Conservation (phyloP, 1,140 invertebrate genomes). For the Drosophila sulfurigaster region DNA sequence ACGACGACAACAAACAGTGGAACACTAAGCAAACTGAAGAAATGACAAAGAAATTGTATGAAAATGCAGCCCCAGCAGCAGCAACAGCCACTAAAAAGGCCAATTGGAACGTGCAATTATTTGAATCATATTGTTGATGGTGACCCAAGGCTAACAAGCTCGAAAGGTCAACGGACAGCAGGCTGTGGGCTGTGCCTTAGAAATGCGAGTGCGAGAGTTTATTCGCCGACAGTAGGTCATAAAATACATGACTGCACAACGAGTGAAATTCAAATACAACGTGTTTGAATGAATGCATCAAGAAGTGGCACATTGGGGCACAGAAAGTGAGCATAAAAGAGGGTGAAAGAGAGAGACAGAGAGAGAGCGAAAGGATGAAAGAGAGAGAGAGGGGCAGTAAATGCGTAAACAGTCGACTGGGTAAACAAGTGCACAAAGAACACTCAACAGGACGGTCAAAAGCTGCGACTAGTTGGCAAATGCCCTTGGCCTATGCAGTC, state of each 20-base stretch:
- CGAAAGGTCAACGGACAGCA: constrained; percentile 18
- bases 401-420: constrained; percentile 68
- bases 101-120: constrained; percentile 67
- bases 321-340: not conserved
- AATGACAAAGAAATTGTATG: constrained; percentile 44
- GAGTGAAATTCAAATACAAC: constrained; percentile 70
- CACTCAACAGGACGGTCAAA: constrained; percentile 16
- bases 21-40: constrained; percentile 46
- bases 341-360: not conserved
- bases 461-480: constrained; percentile 18
- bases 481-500: constrained; percentile 58
- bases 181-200: constrained; percentile 5
- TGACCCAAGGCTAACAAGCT: constrained; percentile 52
- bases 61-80: constrained; percentile 33
- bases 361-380: not conserved
- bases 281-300: constrained; percentile 69
- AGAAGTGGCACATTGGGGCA: constrained; percentile 45
- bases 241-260: constrained; percentile 73
- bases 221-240: constrained; percentile 47
- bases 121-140: constrained; percentile 34
- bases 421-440: constrained; percentile 56
- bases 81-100: constrained; percentile 31
- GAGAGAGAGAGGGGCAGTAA: constrained; percentile 25
- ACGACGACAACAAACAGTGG: constrained; percentile 13
- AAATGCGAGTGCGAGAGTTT: constrained; percentile 25